Evolutionary conservation across 2,888 invertebrate species (phyloP), one percentile per base, ranked within the genome.

Genomic region (Diaperis boleti): DNA sequence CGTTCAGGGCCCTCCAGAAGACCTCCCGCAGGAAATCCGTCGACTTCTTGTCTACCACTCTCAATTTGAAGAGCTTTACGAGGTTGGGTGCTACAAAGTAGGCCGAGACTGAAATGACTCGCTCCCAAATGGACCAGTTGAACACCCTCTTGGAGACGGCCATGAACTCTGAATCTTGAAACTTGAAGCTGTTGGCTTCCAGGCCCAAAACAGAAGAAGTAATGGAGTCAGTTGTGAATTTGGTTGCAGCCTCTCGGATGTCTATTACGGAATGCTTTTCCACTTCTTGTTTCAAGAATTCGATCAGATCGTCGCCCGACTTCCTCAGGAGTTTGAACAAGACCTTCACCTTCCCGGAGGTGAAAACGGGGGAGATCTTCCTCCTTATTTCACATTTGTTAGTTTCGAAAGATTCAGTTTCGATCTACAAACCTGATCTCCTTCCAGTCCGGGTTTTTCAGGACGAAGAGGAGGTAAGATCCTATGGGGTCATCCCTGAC

Each of bases 281-380:
- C n/a, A n/a, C n/a, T n/a, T n/a, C n/a, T n/a, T n/a, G n/a, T n/a
- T n/a, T n/a, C n/a, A 20, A 6, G 20, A 20, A 20, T 4, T 20
- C 4, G 20, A 6, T 20, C 4, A 20, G 6, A 6, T 76, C 73
- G 15, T 73, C 60, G 0, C 79, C 78, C 26, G 78, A 80, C 26
- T 81, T 78, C 5, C 77, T 59, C 69, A 84, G 80, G 10, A 83
- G 72, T 0, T 78, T 76, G 14, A 83, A 79, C 84, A 85, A 83
- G 31, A 74, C 74, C 69, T 82, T 84, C 65, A 86, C 75, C 72
- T 85, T 85, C 17, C 83, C 84, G 1, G 82, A 79, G 1, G 84
- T 83, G 69, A 86, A 82, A 0, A 82, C 82, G 0, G 85, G 85
- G 0, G 83, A 81, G 14, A 85, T 75, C 62, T 83, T 84, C 0